These are phyloP conservation scores for Balearica regulorum DNA, from an alignment of 2,797 vertebrate genomes.

Conservation along the genomic window DNA sequence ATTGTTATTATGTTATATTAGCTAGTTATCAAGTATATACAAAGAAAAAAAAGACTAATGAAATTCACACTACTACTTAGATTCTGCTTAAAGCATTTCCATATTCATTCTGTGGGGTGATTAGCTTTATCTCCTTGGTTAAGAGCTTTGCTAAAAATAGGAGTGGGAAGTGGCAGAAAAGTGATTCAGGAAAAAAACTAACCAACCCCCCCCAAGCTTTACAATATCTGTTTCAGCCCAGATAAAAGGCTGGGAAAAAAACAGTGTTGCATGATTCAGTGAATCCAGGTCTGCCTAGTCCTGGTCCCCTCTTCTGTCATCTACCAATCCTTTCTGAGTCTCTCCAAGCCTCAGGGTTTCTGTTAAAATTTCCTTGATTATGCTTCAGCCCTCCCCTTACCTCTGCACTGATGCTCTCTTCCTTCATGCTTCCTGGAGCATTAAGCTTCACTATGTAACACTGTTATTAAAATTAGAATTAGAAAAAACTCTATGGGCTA, in stretches of 20 bases:
- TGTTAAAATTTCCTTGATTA: not conserved
- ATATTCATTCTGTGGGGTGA: not conserved
- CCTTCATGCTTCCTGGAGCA: not conserved
- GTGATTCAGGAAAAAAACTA: not conserved
- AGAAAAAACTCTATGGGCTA: not conserved
- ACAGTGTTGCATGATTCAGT: not conserved
- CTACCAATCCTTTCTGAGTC: not conserved
- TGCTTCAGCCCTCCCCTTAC: not conserved
- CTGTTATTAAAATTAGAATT: not conserved
- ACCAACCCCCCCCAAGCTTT: not conserved
- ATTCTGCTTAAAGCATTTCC: not conserved
- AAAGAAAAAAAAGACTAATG: not conserved
- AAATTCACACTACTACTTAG: not conserved
- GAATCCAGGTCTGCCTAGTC: not conserved
- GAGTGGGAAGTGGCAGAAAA: not conserved
- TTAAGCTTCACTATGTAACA: not conserved
- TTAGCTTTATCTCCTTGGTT: slow-evolving; percentile 21
- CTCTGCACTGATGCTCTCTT: not conserved
- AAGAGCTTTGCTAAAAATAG: slow-evolving; percentile 43
- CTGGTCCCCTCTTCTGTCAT: not conserved
- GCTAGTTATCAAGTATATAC: not conserved
- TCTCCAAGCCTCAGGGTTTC: not conserved
- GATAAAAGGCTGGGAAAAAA: not conserved
- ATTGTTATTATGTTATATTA: not conserved
- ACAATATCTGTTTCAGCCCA: not conserved